A percentile compares a stretch with the other conserved stretches of the same genome.
phyloP scores from a whole-genome alignment of 2,888 invertebrate genomes.

The Caenorhabditis drosophilae region DNA sequence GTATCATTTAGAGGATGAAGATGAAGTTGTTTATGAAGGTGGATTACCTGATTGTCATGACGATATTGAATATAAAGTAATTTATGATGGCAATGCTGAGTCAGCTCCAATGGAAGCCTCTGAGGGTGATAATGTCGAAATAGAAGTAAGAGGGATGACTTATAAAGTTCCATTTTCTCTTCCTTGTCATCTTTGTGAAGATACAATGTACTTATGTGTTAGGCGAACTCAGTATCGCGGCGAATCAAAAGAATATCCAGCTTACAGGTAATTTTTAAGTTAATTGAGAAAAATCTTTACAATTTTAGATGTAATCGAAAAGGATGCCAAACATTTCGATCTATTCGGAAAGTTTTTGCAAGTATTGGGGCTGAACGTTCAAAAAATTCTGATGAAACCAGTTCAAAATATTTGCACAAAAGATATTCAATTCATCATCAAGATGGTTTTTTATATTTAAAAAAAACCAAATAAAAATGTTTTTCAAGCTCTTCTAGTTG shows the following conservation, averaged over 20 bases:
- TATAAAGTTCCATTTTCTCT: slow-evolving; percentile 39
- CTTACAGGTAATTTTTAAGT: slow-evolving; percentile 23
- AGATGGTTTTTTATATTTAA: too few species aligned
- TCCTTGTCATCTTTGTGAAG: slow-evolving; percentile 40
- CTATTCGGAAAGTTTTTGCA: slow-evolving; percentile 38
- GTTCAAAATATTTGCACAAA: too few species aligned
- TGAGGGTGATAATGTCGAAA: slow-evolving; percentile 11
- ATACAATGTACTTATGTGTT: slow-evolving; percentile 42
- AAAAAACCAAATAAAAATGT: too few species aligned
- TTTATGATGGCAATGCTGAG: neutral
- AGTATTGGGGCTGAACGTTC: too few species aligned
- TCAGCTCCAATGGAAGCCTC: too few species aligned
- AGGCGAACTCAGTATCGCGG: slow-evolving; percentile 40
- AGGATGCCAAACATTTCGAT: slow-evolving; percentile 48
- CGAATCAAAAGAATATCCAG: slow-evolving; percentile 39
- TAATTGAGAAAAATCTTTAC: neutral
- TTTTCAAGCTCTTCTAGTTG: too few species aligned
- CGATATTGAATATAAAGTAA: neutral
- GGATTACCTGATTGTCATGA: neutral
- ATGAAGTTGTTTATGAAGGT: slow-evolving; percentile 1
- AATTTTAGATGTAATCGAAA: slow-evolving; percentile 40
- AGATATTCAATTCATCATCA: too few species aligned
- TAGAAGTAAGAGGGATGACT: slow-evolving; percentile 22
- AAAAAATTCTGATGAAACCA: too few species aligned
- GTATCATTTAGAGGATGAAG: too few species aligned